A percentile compares a stretch with the other conserved stretches of the same genome.
Conservation (phyloP, 2,113 vertebrate species). For the Stegastes partitus region DNA sequence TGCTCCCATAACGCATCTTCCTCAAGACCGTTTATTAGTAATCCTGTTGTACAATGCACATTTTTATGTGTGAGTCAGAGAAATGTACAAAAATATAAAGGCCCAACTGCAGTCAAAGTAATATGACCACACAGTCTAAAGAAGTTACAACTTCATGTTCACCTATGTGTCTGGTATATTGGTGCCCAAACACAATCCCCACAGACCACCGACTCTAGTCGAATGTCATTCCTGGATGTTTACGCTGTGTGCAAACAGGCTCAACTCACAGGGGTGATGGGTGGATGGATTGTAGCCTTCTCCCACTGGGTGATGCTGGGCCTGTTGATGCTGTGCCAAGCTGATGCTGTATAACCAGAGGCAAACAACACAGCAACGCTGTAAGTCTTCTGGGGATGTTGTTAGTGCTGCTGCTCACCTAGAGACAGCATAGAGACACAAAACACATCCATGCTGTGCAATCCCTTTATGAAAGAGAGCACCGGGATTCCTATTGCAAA, state of each 20-base stretch:
- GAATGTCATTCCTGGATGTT: slow-evolving; percentile 14
- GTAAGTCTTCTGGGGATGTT: slow-evolving; percentile 36
- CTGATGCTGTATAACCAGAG: slow-evolving; percentile 51
- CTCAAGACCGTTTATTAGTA: no score
- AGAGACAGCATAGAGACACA: slow-evolving; percentile 9
- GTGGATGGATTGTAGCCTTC: slow-evolving; percentile 6
- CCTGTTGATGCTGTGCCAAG: slow-evolving; percentile 43
- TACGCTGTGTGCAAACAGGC: not conserved
- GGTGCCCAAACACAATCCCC: not conserved
- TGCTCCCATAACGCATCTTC: no score
- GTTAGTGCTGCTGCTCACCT: slow-evolving; percentile 31
- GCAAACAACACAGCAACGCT: slow-evolving; percentile 49
- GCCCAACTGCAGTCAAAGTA: not conserved
- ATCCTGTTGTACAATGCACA: not conserved
- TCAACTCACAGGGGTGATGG: not conserved
- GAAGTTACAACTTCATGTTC: not conserved
- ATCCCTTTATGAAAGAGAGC: not conserved
- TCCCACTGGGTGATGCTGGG: slow-evolving; percentile 19
- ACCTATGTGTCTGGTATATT: not conserved
- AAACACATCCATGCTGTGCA: not conserved
- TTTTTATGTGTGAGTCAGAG: not conserved
- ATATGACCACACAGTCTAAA: not conserved
- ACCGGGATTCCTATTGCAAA: not conserved
- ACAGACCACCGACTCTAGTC: not conserved
- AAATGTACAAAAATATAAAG: not conserved